Base-by-base conservation (phyloP, 2,113 vertebrate species). In the Epinephelus moara region DNA sequence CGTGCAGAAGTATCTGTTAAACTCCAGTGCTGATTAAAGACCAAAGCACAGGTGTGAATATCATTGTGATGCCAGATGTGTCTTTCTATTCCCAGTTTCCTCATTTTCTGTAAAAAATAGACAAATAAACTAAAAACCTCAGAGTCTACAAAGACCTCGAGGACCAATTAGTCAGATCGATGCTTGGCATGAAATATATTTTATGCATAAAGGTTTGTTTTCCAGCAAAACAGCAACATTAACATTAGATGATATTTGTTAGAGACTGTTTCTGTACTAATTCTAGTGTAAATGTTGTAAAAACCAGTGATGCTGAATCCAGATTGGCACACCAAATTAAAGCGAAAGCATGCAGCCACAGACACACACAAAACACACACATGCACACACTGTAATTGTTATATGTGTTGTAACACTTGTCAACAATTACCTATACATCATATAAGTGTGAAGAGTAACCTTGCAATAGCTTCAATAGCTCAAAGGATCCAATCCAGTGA, bases 401-500 rank as follows among this genome's bases (percentile, higher is more conserved):
- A 15, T 64, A n/a, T 50, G 7, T 50, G 23, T 70, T n/a, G 4
- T 33, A 57, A 25, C 4, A 45, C 53, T 14, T 56, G n/a, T 37
- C 9, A 6, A 60, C 30, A 61, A 63, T 62, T 55, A 47, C 4
- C 52, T 53, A 17, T 27, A 50, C n/a, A 33, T 30, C 47, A 69
- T 30, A 50, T 15, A 37, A 67, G 59, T 37, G 23, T 71, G 49
- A 70, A 42, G 14, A 52, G 8, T 1, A n/a, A 67, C 55, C 47
- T 42, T 71, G 70, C 6, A 53, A 33, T 19, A n/a, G 60, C 66
- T 78, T 72, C 57, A 86, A 69, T 79, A 62, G 53, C 64, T 72
- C 50, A 56, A 75, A 84, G 45, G 25, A 81, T 75, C 53, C 40
- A 37, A 80, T 66, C 40, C 55, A 82, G 37, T 33, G 59, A 56